A percentile compares a stretch with the other conserved stretches of the same genome.
Conservation (phyloP, 2,113 vertebrate species). For the Scartelaos histophorus region DNA sequence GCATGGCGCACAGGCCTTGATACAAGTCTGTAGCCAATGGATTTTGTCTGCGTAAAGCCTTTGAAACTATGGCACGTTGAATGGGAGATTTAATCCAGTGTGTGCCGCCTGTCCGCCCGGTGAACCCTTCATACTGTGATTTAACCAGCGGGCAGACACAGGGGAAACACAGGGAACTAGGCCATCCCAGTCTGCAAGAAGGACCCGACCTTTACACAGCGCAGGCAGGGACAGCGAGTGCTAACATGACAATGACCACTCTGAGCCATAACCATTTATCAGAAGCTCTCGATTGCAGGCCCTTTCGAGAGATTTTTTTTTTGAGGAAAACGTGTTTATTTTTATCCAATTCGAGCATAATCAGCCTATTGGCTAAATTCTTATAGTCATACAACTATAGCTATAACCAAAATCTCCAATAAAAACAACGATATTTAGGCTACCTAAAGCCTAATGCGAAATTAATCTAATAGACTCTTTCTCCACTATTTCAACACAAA, state of each 20-base stretch:
- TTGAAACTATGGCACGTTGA: constrained; percentile 16
- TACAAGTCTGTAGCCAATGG: constrained; percentile 8
- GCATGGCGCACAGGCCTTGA: constrained; percentile 8
- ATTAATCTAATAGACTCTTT: not conserved
- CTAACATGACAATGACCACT: constrained; percentile 4
- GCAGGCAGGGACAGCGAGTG: constrained; percentile 16
- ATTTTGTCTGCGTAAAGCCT: constrained; percentile 25
- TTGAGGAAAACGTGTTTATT: not conserved
- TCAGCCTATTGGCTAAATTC: no score
- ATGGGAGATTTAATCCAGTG: constrained; percentile 53
- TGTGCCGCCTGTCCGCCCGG: constrained; percentile 55
- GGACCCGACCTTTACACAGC: constrained; percentile 52
- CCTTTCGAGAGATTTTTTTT: no score
- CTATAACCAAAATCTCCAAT: no score
- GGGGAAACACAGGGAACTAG: constrained; percentile 54
- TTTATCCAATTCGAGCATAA: no score
- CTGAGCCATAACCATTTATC: not conserved
- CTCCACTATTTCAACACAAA: not conserved
- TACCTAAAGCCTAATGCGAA: not conserved
- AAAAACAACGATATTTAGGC: not conserved
- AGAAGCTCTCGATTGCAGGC: not conserved
- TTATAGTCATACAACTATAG: no score
- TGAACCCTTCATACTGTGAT: constrained; percentile 66
- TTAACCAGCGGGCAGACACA: constrained; percentile 57
- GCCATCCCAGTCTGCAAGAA: constrained; percentile 48